Evolutionary conservation across 2,797 vertebrate species (phyloP).

Genomic region (Acanthiza pusilla): DNA sequence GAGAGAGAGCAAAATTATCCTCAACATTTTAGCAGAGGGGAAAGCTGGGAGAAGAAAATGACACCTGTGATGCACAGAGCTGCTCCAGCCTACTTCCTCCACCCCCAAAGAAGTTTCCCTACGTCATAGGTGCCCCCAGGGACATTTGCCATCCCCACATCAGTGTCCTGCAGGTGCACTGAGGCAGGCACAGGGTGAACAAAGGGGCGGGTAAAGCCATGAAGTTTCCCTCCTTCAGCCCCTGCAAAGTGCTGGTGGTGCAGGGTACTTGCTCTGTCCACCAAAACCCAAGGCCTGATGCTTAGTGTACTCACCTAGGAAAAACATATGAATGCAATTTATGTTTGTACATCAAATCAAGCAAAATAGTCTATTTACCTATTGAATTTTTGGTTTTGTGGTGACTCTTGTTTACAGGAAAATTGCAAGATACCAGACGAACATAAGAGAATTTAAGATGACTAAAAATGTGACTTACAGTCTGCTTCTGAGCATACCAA

Average conservation of each 20-base stretch:
- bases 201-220: neutral
- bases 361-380: neutral
- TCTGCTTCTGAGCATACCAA: neutral
- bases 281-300: neutral
- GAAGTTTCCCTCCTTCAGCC: neutral
- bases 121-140: fast-evolving
- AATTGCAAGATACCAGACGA: neutral
- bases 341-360: neutral
- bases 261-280: neutral
- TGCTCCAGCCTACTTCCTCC: neutral
- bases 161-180: fast-evolving
- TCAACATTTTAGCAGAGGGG: neutral
- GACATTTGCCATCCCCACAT: fast-evolving
- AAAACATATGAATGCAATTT: neutral
- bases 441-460: neutral
- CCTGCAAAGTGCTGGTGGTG: neutral
- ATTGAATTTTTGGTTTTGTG: neutral
- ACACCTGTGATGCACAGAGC: neutral
- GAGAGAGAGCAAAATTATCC: neutral
- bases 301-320: neutral
- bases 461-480: neutral
- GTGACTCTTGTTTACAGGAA: neutral
- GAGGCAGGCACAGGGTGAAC: neutral
- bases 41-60: neutral
- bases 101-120: neutral